phyloP scores from a whole-genome alignment of 2,113 vertebrate genomes.

The Macquaria ambigua region DNA sequence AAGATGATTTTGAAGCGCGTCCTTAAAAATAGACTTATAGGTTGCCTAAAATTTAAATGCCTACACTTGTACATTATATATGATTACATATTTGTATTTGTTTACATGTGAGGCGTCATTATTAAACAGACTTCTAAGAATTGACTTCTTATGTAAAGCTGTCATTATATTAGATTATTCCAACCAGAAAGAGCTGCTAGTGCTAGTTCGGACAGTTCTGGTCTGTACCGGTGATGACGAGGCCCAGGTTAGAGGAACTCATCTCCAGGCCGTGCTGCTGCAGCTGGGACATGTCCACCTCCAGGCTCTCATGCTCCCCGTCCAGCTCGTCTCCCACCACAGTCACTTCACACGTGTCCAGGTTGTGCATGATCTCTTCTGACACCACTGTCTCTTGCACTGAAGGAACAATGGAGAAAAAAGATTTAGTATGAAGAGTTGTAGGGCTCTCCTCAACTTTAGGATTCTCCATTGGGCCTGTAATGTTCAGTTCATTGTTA shows the following conservation, averaged over 20 bases:
- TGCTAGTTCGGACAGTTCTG: not conserved
- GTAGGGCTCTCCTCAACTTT: not conserved
- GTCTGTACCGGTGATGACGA: conserved; percentile 90
- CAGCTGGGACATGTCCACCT: conserved; percentile 89
- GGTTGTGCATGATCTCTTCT: conserved; percentile 98
- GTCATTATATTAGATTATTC: not conserved
- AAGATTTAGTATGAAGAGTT: not conserved
- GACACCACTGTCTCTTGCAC: conserved; percentile 98
- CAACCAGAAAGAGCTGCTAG: not conserved
- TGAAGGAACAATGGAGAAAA: conserved; percentile 65
- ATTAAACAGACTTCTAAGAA: not conserved
- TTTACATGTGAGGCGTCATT: not conserved
- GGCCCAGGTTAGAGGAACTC: conserved; percentile 91
- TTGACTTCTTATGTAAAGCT: not conserved
- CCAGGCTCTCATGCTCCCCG: conserved; percentile 93
- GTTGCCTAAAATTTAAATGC: not conserved
- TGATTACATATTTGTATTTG: not conserved
- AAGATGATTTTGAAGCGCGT: not conserved
- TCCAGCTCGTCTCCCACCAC: conserved; percentile 94
- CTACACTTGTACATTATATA: not conserved
- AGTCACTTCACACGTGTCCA: conserved; percentile 94
- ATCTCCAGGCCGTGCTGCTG: conserved; percentile 93
- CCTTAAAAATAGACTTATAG: not conserved
- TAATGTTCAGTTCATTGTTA: not conserved
- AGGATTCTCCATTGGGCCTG: not conserved